Percentiles rank a stretch among this genome's conserved stretches.
Evolutionary conservation across 2,113 vertebrate genomes (phyloP).

Genomic region (Lycocorax pyrrhopterus): DNA sequence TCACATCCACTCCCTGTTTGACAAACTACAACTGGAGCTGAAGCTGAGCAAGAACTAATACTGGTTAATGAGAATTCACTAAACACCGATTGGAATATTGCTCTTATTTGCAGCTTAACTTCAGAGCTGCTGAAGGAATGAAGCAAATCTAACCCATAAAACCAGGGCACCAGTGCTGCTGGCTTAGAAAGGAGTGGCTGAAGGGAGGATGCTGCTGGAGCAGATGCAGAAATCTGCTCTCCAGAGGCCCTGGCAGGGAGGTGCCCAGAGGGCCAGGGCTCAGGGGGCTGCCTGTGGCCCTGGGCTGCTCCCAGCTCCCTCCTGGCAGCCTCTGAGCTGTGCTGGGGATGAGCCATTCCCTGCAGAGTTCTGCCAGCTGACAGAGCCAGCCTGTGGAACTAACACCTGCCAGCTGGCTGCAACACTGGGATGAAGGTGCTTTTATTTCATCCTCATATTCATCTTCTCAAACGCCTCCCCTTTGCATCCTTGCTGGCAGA

Average conservation of each 20-base stretch:
- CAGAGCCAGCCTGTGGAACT: neutral
- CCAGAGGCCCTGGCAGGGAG: neutral
- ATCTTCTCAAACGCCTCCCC: rapidly evolving
- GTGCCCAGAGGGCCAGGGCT: neutral
- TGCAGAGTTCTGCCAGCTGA: neutral
- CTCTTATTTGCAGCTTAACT: neutral
- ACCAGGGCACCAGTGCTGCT: neutral
- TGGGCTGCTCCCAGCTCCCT: neutral
- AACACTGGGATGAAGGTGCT: neutral
- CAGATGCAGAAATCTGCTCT: neutral
- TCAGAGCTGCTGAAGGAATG: neutral
- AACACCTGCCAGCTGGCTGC: neutral
- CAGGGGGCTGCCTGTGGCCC: neutral
- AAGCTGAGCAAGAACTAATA: neutral
- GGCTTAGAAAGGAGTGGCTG: neutral
- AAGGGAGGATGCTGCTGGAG: neutral
- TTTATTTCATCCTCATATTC: neutral
- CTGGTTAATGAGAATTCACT: neutral
- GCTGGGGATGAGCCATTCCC: neutral
- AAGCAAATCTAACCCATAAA: neutral
- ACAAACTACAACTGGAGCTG: neutral
- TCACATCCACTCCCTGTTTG: neutral
- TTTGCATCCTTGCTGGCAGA: neutral
- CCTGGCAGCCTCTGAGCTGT: neutral
- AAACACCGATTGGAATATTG: neutral